Evolutionary conservation across 2,888 invertebrate species (phyloP).

Genomic region (Eilema sororculum): DNA sequence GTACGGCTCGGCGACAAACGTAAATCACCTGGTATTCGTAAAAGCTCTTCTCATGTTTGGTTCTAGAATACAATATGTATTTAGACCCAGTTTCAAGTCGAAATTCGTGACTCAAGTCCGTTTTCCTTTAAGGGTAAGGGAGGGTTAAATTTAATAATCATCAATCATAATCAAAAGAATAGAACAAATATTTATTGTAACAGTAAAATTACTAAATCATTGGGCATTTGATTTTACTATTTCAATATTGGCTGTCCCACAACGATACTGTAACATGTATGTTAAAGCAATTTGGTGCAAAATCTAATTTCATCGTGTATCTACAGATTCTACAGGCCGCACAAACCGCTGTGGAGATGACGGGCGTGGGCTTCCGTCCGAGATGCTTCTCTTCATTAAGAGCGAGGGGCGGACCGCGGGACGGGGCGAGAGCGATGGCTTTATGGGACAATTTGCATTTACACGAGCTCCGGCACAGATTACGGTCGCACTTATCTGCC

Average conservation of each 20-base stretch:
- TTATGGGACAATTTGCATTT: constrained; percentile 87
- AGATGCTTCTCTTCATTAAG: constrained; percentile 84
- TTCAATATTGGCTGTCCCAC: not conserved
- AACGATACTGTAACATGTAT: constrained; percentile 53
- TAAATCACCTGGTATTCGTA: no score
- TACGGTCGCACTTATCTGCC: constrained; percentile 84
- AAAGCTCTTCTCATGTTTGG: no score
- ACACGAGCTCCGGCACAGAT: constrained; percentile 85
- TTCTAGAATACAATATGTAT: no score
- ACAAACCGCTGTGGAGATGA: constrained; percentile 81
- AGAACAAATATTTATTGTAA: no score
- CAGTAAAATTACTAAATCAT: no score
- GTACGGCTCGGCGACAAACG: no score
- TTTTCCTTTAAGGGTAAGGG: no score
- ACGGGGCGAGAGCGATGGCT: constrained; percentile 71
- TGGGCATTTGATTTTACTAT: not conserved
- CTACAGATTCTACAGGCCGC: constrained; percentile 70
- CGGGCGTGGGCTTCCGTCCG: constrained; percentile 75
- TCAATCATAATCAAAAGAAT: no score
- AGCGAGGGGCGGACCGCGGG: constrained; percentile 60
- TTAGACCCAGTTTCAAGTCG: no score
- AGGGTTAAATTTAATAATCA: no score
- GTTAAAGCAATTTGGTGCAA: constrained; percentile 72
- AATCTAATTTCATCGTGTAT: constrained; percentile 77
- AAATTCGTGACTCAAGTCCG: no score